These are phyloP conservation scores for Mormyrops attenuatus DNA, from an alignment of 2,797 vertebrate genomes.

Conservation along the genomic window DNA sequence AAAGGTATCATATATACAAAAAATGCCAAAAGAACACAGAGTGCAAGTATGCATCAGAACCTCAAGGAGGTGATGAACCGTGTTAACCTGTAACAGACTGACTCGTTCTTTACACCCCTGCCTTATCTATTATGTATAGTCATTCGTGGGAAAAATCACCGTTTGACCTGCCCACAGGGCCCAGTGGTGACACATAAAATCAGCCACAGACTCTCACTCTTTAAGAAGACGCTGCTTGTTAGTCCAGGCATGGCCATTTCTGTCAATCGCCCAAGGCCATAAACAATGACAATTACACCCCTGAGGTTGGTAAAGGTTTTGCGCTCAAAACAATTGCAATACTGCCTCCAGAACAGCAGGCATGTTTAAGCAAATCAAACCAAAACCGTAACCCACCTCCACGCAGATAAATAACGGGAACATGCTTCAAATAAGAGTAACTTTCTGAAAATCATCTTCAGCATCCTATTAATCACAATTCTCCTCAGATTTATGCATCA, in stretches of 20 bases:
- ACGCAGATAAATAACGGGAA: neutral
- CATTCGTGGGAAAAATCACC: slow-evolving; percentile 14
- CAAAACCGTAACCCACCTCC: neutral
- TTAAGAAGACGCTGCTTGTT: slow-evolving; percentile 1
- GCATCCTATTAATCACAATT: neutral
- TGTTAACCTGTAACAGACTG: neutral
- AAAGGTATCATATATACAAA: neutral
- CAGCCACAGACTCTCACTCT: slow-evolving; percentile 13
- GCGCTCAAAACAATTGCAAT: neutral
- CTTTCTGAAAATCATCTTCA: neutral
- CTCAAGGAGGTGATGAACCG: neutral
- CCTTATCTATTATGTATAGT: slow-evolving; percentile 7
- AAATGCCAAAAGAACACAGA: neutral
- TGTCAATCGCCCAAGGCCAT: neutral
- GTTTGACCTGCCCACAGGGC: neutral
- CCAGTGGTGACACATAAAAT: slow-evolving; percentile 9
- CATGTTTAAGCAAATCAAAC: neutral
- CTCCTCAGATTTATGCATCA: neutral
- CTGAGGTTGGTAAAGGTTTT: neutral
- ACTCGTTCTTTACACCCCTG: neutral
- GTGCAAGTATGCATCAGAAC: neutral
- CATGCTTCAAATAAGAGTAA: neutral
- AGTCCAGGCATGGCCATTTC: neutral
- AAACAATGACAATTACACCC: neutral
- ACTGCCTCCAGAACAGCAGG: neutral